Base-by-base conservation (phyloP, 2,888 invertebrate genomes). In the Thymelicus lineola region DNA sequence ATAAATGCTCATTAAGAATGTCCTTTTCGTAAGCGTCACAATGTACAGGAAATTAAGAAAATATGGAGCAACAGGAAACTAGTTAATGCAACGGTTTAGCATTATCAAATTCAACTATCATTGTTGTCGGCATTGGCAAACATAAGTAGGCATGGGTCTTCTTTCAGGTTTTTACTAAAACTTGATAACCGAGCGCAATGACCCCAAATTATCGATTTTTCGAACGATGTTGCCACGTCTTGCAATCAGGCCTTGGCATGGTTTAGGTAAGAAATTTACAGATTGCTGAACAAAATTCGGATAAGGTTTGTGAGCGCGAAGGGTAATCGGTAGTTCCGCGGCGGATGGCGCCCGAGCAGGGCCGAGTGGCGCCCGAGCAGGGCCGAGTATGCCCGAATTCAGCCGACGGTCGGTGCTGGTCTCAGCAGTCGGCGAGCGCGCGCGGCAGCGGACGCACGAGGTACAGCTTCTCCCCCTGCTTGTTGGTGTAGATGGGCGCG, bases 401-500 rank as follows among this genome's bases (percentile, higher is more conserved):
- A 38, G 38, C 38, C 7, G 38, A 38, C 6, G 38, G 9, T 5
- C 3, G 9, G 42, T 3, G 10, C 10, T 1, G 42, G 10, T 9
- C 77, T 86, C 86, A 88, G 87, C 87, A 88, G 73, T 82, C 80
- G 80, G 77, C 84, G 73, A 79, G 72, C 73, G 87, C 85, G 75
- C 87, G 83, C 65, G 98, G 98, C 87, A 99, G 95, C 76, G 99
- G 97, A 82, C 98, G 97, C 84, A 99, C 98, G 80, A 99, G 96
- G 94, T 98, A 99, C 72, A 99, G 95, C 93, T 99, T 99, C 94
- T 99, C 99, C 80, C 98, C 98, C 90, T 98, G 97, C 90, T 98
- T 98, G 94, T 98, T 98, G 84, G 98, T 99, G 94, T 99, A 99
- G 87, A 99, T 99, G 80, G 99, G 99, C 81, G 99, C 98, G 86